Evolutionary conservation across 2,113 vertebrate species (phyloP).

Genomic region (Theropithecus gelada): DNA sequence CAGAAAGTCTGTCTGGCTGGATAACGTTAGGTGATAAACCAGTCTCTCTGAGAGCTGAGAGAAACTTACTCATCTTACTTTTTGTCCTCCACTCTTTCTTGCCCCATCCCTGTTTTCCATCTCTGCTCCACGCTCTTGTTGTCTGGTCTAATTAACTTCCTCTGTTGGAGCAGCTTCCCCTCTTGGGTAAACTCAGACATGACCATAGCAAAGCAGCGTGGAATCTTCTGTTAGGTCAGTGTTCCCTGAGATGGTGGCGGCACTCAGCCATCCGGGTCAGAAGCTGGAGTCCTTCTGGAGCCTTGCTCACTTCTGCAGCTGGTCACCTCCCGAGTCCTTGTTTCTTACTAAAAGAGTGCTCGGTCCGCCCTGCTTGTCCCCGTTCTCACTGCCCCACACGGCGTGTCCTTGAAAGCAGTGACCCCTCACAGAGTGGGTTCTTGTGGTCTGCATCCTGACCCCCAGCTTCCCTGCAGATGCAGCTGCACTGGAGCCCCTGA

Average conservation of each 20-base stretch:
- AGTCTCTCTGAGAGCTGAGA: neutral
- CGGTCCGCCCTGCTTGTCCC: neutral
- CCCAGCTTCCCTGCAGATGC: neutral
- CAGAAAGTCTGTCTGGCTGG: neutral
- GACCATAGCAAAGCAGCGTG: neutral
- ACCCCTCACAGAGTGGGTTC: neutral
- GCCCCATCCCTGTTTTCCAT: neutral
- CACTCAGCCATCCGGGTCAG: neutral
- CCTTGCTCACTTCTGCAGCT: neutral
- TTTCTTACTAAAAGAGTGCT: neutral
- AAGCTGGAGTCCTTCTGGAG: neutral
- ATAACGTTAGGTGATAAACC: neutral
- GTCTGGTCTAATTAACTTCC: conserved; percentile 37
- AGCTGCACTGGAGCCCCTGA: neutral
- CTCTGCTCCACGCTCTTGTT: neutral
- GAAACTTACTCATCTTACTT: neutral
- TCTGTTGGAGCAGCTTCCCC: neutral
- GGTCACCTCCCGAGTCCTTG: neutral
- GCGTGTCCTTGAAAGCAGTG: neutral
- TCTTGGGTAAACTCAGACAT: neutral
- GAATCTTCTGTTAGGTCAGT: neutral
- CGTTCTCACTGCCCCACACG: neutral
- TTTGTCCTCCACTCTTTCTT: conserved; percentile 5
- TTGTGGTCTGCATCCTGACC: neutral
- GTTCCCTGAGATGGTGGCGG: neutral